These are phyloP conservation scores for Metopia argyrocephala DNA, from an alignment of 2,888 invertebrate genomes.

Conservation along the genomic window DNA sequence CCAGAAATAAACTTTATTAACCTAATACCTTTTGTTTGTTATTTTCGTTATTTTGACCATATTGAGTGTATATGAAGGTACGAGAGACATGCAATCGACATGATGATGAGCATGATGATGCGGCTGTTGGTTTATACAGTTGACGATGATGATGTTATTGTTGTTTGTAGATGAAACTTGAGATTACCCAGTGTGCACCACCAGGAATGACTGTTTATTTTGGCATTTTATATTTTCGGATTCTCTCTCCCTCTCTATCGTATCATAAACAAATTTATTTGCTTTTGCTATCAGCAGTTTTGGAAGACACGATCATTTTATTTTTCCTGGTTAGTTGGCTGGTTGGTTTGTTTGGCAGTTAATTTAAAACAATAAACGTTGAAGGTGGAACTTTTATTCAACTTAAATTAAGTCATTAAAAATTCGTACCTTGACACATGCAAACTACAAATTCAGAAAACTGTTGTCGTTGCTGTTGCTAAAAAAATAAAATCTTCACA, in stretches of 20 bases:
- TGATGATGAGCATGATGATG: conserved; percentile 25
- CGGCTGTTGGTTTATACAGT: neutral
- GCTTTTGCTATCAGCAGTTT: conserved; percentile 9
- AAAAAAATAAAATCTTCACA: neutral
- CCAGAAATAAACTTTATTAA: neutral
- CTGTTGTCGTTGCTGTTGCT: neutral
- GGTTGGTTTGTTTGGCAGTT: conserved; percentile 9
- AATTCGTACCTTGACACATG: conserved; percentile 66
- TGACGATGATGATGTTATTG: neutral
- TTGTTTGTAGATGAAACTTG: conserved; percentile 47
- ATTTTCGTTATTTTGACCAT: conserved; percentile 10
- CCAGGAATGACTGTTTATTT: conserved; percentile 5
- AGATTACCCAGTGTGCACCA: conserved; percentile 45
- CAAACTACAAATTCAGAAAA: conserved; percentile 33
- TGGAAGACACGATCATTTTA: conserved; percentile 53
- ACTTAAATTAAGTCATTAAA: conserved; percentile 78
- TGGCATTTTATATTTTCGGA: conserved; percentile 1
- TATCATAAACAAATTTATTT: conserved; percentile 30
- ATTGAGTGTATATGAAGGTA: neutral
- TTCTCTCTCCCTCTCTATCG: neutral
- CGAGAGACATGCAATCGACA: conserved; percentile 53
- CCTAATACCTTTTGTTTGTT: too few relatives aligned
- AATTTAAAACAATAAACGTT: conserved; percentile 72
- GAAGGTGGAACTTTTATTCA: conserved; percentile 76
- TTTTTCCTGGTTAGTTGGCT: conserved; percentile 29